These are phyloP conservation scores for Argynnis bischoffii DNA, from an alignment of 2,888 invertebrate species.

Conservation along the genomic window DNA sequence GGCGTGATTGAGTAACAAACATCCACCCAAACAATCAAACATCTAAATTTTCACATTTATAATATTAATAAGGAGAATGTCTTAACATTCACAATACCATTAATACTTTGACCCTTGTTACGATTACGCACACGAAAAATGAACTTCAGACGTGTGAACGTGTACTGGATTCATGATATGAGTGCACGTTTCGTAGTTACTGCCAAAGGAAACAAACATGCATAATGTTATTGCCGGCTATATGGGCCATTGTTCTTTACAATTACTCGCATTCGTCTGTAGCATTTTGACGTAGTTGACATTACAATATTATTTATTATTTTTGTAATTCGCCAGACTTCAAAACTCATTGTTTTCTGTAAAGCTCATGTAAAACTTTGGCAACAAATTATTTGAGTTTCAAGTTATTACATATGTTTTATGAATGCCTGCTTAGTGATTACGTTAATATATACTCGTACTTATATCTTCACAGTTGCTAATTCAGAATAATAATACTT, in stretches of 20 bases:
- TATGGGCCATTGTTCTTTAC: constrained; percentile 45
- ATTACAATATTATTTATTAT: constrained; percentile 17
- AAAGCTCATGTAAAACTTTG: too few relatives aligned
- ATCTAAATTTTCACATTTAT: too few relatives aligned
- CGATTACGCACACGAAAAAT: constrained; percentile 1
- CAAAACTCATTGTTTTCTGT: too few relatives aligned
- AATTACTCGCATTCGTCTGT: constrained; percentile 16
- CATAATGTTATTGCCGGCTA: constrained; percentile 43
- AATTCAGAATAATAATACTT: too few relatives aligned
- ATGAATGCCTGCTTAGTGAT: too few relatives aligned
- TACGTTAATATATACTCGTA: too few relatives aligned
- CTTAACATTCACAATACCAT: neutral
- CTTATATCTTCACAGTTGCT: too few relatives aligned
- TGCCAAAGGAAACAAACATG: constrained; percentile 45
- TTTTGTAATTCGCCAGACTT: too few relatives aligned
- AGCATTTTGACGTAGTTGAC: constrained; percentile 31
- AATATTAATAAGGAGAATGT: neutral
- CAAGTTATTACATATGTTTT: too few relatives aligned
- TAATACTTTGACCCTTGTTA: neutral
- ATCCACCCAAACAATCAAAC: too few relatives aligned
- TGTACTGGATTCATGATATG: constrained; percentile 34
- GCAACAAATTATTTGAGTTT: too few relatives aligned
- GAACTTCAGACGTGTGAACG: constrained; percentile 23
- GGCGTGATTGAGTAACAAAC: neutral
- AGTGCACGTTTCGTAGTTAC: constrained; percentile 41